Evolutionary conservation across 2,888 invertebrate genomes (phyloP).

Genomic region (Epirrhoe tristata): DNA sequence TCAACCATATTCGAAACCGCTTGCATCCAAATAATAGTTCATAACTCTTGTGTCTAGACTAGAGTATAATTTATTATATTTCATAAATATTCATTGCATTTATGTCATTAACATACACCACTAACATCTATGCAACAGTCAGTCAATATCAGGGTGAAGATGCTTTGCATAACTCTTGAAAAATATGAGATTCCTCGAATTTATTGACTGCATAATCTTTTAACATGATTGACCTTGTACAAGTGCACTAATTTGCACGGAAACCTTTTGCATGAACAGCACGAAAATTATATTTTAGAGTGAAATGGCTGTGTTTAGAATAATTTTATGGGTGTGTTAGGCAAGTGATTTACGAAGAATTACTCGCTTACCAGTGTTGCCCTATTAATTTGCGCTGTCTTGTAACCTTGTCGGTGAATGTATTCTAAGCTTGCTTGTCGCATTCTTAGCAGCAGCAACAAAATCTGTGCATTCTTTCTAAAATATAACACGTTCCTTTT

Average conservation of each 20-base stretch:
- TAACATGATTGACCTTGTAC: not conserved
- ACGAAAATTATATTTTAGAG: not conserved
- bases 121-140: conserved; percentile 67
- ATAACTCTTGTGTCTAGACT: conserved; percentile 15
- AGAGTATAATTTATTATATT: not conserved
- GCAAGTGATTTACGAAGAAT: not conserved
- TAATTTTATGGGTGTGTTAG: not conserved
- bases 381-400: not conserved
- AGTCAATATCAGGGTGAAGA: conserved; percentile 59
- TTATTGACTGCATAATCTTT: not conserved
- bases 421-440: not conserved
- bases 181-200: conserved; percentile 2
- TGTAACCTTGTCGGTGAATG: too few species aligned
- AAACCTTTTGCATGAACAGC: not conserved
- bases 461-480: not conserved
- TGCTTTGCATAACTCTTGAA: conserved; percentile 13
- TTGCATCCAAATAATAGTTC: not conserved
- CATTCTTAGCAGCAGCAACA: not conserved
- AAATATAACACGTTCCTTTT: not conserved
- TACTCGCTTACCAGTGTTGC: not conserved
- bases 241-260: not conserved
- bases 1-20: conserved; percentile 4
- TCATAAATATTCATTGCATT: conserved; percentile 18
- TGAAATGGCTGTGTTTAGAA: not conserved
- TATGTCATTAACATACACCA: conserved; percentile 27